These are phyloP conservation scores for Alloscopus bannaensis DNA, from an alignment of 2,888 invertebrate genomes.

Conservation along the genomic window DNA sequence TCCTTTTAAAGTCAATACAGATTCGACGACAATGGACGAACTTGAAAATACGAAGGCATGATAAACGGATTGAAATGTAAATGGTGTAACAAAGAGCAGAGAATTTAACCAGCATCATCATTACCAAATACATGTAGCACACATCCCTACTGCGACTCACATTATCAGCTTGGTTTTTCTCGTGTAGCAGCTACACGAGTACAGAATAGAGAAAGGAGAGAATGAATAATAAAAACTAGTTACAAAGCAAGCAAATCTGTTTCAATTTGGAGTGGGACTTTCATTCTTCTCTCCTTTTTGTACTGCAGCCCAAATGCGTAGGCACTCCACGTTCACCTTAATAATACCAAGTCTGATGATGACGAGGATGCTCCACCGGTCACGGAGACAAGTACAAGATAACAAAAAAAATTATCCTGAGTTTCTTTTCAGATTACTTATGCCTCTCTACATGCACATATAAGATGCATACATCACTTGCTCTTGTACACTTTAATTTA, in stretches of 20 bases:
- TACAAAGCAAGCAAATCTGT: too few relatives aligned
- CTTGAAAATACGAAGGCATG: constrained; percentile 11
- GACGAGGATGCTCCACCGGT: constrained; percentile 8
- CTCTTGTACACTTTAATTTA: constrained; percentile 35
- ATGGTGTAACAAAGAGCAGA: background rate
- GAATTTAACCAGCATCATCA: constrained; percentile 1
- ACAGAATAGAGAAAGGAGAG: too few relatives aligned
- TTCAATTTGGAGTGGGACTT: too few relatives aligned
- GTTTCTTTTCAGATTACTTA: constrained; percentile 10
- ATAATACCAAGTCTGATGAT: background rate
- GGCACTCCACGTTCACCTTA: background rate
- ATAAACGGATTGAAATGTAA: background rate
- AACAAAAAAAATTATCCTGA: constrained; percentile 1
- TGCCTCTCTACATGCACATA: background rate
- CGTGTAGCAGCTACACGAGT: background rate
- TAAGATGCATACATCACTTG: constrained; percentile 20
- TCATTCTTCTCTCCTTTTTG: background rate
- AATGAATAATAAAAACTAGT: too few relatives aligned
- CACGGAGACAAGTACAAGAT: constrained; percentile 13
- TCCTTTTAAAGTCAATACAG: constrained; percentile 45
- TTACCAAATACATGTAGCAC: background rate
- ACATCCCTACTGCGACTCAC: background rate
- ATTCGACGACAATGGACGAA: constrained; percentile 10
- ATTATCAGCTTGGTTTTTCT: background rate
- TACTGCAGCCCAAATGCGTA: constrained; percentile 9